Conservation (phyloP, 2,113 vertebrate species). For the Pyxicephalus adspersus region DNA sequence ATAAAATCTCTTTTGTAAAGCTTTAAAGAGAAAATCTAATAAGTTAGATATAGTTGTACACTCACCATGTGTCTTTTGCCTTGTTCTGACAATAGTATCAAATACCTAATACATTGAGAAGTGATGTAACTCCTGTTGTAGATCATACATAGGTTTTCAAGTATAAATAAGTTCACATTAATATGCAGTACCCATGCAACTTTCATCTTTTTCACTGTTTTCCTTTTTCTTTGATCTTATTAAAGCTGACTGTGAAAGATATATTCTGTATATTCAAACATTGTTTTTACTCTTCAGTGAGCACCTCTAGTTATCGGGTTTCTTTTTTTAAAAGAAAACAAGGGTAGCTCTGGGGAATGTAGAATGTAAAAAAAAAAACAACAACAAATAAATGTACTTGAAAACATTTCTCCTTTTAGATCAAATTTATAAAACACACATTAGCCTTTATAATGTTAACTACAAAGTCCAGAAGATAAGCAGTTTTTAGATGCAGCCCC, state of each 20-base stretch:
- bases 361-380: constrained; percentile 28
- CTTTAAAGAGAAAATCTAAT: too few species aligned
- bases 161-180: too few species aligned
- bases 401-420: constrained; percentile 30
- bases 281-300: constrained; percentile 47
- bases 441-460: constrained; percentile 32
- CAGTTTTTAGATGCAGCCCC: constrained; percentile 21
- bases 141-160: too few species aligned
- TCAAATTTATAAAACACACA: constrained; percentile 43
- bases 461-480: constrained; percentile 33
- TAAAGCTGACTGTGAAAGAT: neutral
- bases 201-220: neutral
- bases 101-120: too few species aligned
- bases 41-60: too few species aligned
- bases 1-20: too few species aligned
- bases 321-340: constrained; percentile 25
- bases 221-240: neutral
- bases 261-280: constrained; percentile 22
- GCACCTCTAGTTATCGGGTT: constrained; percentile 41
- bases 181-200: too few species aligned
- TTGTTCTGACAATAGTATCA: too few species aligned
- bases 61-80: too few species aligned
- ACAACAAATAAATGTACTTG: constrained; percentile 41
- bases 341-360: constrained; percentile 24
- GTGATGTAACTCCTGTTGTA: too few species aligned